Percentiles rank a stretch among this genome's conserved stretches.
Conservation (phyloP, 2,797 vertebrate genomes). For the Pogonophryne albipinna region DNA sequence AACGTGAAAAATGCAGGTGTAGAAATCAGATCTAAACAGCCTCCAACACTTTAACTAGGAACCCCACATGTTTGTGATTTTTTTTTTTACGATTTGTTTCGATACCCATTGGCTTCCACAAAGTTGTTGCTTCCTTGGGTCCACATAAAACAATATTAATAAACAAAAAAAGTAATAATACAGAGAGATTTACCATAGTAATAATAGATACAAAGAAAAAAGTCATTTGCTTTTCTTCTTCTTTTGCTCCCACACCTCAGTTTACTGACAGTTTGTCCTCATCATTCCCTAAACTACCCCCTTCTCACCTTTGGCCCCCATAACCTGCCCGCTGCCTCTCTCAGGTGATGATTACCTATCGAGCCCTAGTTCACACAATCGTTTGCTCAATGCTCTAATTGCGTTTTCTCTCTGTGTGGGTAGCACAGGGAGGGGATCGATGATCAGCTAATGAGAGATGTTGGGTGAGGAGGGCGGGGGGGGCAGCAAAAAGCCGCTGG, state of each 20-base stretch:
- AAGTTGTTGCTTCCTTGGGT: too few relatives aligned
- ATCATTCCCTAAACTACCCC: slow-evolving; percentile 28
- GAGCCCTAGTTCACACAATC: slow-evolving; percentile 79
- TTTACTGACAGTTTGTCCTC: slow-evolving; percentile 16
- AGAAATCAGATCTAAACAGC: too few relatives aligned
- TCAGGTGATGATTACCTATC: slow-evolving; percentile 82
- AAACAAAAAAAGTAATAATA: too few relatives aligned
- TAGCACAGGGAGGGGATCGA: slow-evolving; percentile 68
- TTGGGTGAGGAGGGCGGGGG: slow-evolving; percentile 8
- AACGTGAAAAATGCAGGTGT: too few relatives aligned
- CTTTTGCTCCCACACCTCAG: slow-evolving; percentile 11
- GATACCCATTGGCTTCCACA: too few relatives aligned
- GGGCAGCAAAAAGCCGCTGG: slow-evolving; percentile 2
- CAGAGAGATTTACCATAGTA: too few relatives aligned
- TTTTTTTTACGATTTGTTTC: too few relatives aligned
- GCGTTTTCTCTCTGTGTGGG: slow-evolving; percentile 75
- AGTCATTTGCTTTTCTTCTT: background rate
- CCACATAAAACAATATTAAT: too few relatives aligned
- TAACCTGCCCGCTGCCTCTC: slow-evolving; percentile 44
- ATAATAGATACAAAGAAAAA: too few relatives aligned
- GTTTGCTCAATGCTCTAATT: slow-evolving; percentile 82
- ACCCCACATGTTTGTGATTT: too few relatives aligned
- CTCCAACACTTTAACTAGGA: too few relatives aligned
- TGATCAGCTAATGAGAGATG: slow-evolving; percentile 78
- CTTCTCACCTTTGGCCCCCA: slow-evolving; percentile 22